Evolutionary conservation across 2,888 invertebrate genomes (phyloP), one percentile per base, ranked within the genome.

Genomic region (Hirtodrosophila duncani): DNA sequence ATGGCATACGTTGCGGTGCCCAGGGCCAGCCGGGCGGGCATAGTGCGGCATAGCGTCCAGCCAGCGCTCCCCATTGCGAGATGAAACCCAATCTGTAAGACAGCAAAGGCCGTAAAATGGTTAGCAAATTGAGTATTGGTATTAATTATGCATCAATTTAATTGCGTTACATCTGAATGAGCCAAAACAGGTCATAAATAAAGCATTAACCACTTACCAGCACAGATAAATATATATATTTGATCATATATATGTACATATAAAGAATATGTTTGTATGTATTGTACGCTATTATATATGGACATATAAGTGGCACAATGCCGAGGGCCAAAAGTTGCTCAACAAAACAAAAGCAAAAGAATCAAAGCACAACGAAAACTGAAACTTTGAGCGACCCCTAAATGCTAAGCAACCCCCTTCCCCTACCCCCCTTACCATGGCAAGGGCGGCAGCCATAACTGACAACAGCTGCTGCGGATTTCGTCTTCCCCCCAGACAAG

Each of bases 61-160:
- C 93, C 48, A 94, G 86, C 0, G 93, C 93, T 46, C 93, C 93
- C 89, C 94, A 93, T 83, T 94, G 94, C 6, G 94, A 92, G 86
- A 94, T 94, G 67, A 94, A 89, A 29, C 94, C 94, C 88, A 94
- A 88, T 87, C 94, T 94, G 90, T 0, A 90, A 90, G 57, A 80
- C 77, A 67, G 10, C 13, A 55, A 50, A 63, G 41, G 26, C 3
- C 16, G 16, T 18, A 37, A 37, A 34, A 43, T 29, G 55, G 45
- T 77, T 61, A 63, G 42, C 60, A 55, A 45, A 53, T 50, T 37
- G n/a, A n/a, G n/a, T n/a, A n/a, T n/a, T n/a, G 42, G 38, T 46
- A 64, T 65, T 46, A 78, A 59, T 61, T 63, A 61, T 62, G 43
- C 43, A 70, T 26, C 13, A 37, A 26, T 30, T 50, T 61, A 52